A percentile compares a stretch with the other conserved stretches of the same genome.
These are phyloP conservation scores for Cosmia trapezina DNA, from an alignment of 2,888 invertebrate species.

Conservation along the genomic window DNA sequence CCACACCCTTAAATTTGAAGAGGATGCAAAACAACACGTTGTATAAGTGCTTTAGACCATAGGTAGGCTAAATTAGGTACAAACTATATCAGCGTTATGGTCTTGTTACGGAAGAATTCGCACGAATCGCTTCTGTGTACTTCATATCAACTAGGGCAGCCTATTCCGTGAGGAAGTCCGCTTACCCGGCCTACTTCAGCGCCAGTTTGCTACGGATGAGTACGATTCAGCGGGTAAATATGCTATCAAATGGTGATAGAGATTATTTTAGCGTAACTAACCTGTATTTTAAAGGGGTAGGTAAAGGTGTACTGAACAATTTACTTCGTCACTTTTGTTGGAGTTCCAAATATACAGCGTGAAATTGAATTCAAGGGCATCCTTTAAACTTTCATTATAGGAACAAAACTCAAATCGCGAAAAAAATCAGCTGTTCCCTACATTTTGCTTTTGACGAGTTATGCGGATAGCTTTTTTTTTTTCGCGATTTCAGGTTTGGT, in stretches of 20 bases:
- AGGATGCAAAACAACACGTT: no score
- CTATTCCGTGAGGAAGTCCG: constrained; percentile 32
- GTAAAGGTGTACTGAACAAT: not conserved
- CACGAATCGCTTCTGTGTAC: constrained; percentile 22
- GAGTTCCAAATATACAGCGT: not conserved
- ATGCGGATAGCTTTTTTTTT: no score
- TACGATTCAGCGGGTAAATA: constrained; percentile 24
- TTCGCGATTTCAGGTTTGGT: no score
- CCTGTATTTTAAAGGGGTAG: not conserved
- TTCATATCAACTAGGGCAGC: constrained; percentile 36
- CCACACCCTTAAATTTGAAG: no score
- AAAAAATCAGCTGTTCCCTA: no score
- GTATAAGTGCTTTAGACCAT: no score
- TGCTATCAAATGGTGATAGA: not conserved
- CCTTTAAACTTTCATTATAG: no score
- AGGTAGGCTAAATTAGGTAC: constrained; percentile 5
- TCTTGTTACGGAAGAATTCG: constrained; percentile 45
- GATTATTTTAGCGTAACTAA: not conserved
- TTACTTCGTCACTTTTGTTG: not conserved
- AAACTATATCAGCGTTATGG: not conserved
- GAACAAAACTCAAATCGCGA: no score
- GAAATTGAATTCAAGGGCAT: no score
- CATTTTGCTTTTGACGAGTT: no score
- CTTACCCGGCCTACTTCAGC: constrained; percentile 25
- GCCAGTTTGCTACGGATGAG: not conserved